Percentiles rank a stretch among this genome's conserved stretches.
These are phyloP conservation scores for Aleiodes sp. DNA, from an alignment of 1,140 invertebrate genomes.

Conservation along the genomic window DNA sequence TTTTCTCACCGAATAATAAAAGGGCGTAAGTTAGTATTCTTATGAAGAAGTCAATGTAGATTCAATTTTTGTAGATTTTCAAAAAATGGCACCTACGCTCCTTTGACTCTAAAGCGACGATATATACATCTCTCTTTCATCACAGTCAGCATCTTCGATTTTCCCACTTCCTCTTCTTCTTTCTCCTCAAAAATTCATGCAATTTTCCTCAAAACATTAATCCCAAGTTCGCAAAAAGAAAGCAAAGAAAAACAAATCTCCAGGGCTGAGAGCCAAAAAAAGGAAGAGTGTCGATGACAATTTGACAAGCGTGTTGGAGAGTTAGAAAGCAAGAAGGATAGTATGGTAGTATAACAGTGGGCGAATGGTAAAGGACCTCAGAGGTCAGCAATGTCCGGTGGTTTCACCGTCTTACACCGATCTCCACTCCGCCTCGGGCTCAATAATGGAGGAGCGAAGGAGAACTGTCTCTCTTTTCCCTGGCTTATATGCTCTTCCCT, in stretches of 20 bases:
- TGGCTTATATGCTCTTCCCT: neutral
- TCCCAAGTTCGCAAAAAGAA: neutral
- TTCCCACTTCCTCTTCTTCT: neutral
- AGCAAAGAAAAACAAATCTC: neutral
- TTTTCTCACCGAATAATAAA: too few species aligned
- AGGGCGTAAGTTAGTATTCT: too few species aligned
- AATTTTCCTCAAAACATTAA: neutral
- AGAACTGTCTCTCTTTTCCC: slow-evolving; percentile 6
- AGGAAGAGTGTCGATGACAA: slow-evolving; percentile 19
- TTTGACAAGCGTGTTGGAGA: slow-evolving; percentile 13
- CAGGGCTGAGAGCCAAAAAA: neutral
- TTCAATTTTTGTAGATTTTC: too few species aligned
- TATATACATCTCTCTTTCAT: neutral
- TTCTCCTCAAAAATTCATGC: neutral
- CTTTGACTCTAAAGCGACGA: too few species aligned
- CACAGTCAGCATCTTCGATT: neutral
- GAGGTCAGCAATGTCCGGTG: slow-evolving; percentile 45
- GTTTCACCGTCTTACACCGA: slow-evolving; percentile 55
- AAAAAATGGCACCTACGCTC: too few species aligned
- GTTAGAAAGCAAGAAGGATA: slow-evolving; percentile 6
- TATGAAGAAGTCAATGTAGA: too few species aligned
- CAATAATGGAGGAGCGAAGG: slow-evolving; percentile 56
- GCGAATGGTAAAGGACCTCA: slow-evolving; percentile 3
- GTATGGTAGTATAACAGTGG: neutral
- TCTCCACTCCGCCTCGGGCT: slow-evolving; percentile 53